phyloP scores from a whole-genome alignment of 2,113 vertebrate genomes.

The Scatophagus argus region DNA sequence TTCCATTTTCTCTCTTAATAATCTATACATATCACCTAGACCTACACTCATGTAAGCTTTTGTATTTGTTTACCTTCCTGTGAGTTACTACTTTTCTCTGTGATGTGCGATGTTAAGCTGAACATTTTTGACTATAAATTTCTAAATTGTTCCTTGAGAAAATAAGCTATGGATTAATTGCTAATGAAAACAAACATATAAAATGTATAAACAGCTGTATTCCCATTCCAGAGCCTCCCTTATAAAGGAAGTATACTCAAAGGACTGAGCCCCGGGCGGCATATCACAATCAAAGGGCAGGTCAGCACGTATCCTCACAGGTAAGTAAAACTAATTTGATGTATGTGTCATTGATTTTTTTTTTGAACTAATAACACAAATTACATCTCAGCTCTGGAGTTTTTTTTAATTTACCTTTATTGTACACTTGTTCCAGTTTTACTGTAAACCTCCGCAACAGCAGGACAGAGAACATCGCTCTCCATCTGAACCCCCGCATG shows the following conservation, averaged over 20 bases:
- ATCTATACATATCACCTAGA: too few species aligned
- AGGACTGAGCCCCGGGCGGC: slow-evolving; percentile 87
- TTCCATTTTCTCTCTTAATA: too few species aligned
- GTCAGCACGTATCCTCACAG: slow-evolving; percentile 88
- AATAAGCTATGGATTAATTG: not conserved
- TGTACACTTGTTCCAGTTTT: slow-evolving; percentile 76
- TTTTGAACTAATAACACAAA: not conserved
- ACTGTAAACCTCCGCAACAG: slow-evolving; percentile 87
- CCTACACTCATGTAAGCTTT: too few species aligned
- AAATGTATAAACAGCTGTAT: not conserved
- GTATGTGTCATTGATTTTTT: not conserved
- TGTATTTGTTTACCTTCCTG: too few species aligned
- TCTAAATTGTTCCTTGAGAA: not conserved
- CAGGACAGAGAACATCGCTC: slow-evolving; percentile 89
- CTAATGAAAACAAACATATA: not conserved
- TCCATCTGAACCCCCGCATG: slow-evolving; percentile 92
- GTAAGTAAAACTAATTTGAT: slow-evolving; percentile 70
- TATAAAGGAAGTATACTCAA: slow-evolving; percentile 87
- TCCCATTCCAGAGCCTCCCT: slow-evolving; percentile 87
- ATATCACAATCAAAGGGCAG: slow-evolving; percentile 91
- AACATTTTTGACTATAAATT: not conserved
- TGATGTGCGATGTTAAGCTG: not conserved
- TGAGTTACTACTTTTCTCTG: too few species aligned
- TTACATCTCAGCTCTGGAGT: not conserved
- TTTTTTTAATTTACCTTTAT: not conserved